phyloP scores from a whole-genome alignment of 1,140 invertebrate species.

The Coenobita brevimanus region DNA sequence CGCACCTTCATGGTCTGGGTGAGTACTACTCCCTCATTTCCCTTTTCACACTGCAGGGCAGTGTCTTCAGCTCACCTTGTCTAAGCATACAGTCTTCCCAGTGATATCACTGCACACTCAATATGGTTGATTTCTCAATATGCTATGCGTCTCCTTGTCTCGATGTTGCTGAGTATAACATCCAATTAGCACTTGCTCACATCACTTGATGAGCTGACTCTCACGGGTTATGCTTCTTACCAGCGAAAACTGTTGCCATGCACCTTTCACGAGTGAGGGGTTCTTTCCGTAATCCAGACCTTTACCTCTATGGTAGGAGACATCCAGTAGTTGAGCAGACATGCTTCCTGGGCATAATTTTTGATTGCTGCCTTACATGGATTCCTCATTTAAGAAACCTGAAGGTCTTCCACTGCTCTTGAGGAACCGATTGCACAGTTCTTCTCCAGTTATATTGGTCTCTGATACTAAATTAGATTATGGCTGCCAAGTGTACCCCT shows the following conservation, averaged over 20 bases:
- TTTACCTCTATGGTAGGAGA: background rate
- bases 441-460: background rate
- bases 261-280: background rate
- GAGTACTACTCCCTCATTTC: background rate
- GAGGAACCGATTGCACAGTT: background rate
- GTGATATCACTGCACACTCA: background rate
- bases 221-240: background rate
- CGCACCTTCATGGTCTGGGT: background rate
- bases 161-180: constrained; percentile 7
- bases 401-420: background rate
- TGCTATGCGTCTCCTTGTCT: background rate
- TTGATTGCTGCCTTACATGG: background rate
- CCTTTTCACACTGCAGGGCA: too few relatives aligned
- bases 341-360: background rate
- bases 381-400: background rate
- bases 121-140: background rate
- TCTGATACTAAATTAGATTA: background rate
- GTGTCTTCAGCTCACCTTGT: background rate
- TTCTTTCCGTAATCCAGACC: background rate
- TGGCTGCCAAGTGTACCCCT: background rate
- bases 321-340: constrained; percentile 13
- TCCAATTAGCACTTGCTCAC: background rate
- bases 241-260: constrained; percentile 1
- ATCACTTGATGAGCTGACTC: background rate
- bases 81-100: background rate